Evolutionary conservation across 2,797 vertebrate species (phyloP).

Genomic region (Remorina albescens): DNA sequence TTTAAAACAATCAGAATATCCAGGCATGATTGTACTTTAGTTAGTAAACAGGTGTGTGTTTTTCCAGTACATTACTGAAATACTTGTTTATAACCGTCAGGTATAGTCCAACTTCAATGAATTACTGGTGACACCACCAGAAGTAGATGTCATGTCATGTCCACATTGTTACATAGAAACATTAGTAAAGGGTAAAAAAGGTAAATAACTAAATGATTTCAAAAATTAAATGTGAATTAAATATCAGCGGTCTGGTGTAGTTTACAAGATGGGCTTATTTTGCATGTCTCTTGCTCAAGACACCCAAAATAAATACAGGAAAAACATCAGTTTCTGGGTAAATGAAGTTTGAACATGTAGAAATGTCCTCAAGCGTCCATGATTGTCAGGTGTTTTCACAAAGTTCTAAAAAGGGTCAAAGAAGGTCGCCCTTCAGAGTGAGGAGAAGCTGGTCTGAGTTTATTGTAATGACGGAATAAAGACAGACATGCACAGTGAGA

Average conservation of each 20-base stretch:
- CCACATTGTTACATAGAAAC: neutral
- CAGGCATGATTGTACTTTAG: neutral
- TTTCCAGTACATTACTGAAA: neutral
- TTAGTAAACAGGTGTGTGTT: neutral
- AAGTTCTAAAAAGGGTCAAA: neutral
- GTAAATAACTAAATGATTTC: too few relatives aligned
- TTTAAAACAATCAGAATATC: neutral
- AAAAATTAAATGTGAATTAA: conserved; percentile 21
- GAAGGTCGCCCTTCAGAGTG: too few relatives aligned
- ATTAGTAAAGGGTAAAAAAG: neutral
- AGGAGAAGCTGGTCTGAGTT: too few relatives aligned
- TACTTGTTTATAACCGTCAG: neutral
- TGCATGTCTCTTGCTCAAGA: neutral
- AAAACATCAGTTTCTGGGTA: neutral
- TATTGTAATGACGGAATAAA: too few relatives aligned
- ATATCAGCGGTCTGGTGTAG: neutral
- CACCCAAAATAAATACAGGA: neutral
- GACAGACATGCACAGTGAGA: too few relatives aligned
- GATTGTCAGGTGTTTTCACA: neutral
- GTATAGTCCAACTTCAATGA: neutral
- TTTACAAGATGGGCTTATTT: too few relatives aligned
- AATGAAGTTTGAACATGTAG: neutral
- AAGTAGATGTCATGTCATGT: neutral
- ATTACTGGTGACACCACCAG: neutral
- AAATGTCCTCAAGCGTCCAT: neutral